Base-by-base conservation (phyloP, 2,888 invertebrate genomes). In the Reticulitermes lucifugus region DNA sequence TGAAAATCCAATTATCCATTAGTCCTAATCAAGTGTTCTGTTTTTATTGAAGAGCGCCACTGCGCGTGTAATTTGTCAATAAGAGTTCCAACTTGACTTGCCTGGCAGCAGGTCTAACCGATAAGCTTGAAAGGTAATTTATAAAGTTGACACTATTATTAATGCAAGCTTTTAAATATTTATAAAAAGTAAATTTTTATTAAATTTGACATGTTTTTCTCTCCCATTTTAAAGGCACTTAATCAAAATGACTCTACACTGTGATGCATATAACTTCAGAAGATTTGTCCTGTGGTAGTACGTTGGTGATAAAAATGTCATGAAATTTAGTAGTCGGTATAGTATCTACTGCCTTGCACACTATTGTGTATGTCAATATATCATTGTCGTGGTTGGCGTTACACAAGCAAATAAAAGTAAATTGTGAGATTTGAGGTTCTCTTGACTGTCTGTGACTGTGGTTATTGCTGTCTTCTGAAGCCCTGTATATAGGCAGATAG, bases 141-240 rank as follows among this genome's bases (percentile, higher is more conserved):
- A 80, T 80, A 80, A 80, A 60, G 60, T 60, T 80, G 60, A 22
- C 80, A 35, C 80, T 79, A 51, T 46, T 51, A 79, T 79, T 79
- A 79, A 46, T 51, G 79, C 25, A 29, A n/a, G 25, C 51, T 79
- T 51, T 35, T 21, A 79, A 65, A n/a, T 65, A 65, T n/a, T n/a
- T 4, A 65, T n/a, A 25, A 65, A 65, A 65, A n/a, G 2, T 25
- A 65, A 65, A 65, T 25, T 65, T 2, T 65, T 65, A 65, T n/a
- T n/a, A 25, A 65, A 65, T n/a, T n/a, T 65, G 25, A 65, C 65
- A 65, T 4, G 9, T 5, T 25, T 65, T 2, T n/a, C 25, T n/a
- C 65, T 60, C 14, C n/a, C 21, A 7, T 6, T 60, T n/a, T 25
- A 65, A 65, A 65, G n/a, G 10, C n/a, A 60, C 6, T 25, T n/a